Base-by-base conservation (phyloP, 2,113 vertebrate species). In the Heterotis niloticus region DNA sequence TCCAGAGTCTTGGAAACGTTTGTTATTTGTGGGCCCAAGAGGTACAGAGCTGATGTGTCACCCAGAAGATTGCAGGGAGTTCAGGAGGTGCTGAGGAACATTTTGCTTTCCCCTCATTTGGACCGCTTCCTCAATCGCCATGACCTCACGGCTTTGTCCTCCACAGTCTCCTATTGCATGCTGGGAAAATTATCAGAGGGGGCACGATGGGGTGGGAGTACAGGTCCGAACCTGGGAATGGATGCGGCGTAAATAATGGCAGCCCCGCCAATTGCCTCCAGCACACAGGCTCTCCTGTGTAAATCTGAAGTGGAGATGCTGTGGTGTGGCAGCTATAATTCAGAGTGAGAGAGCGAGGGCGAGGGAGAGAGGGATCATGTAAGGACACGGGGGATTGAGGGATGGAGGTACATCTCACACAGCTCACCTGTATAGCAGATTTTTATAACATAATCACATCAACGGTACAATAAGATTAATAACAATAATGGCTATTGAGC, bases 311-410 rank as follows among this genome's bases (percentile, higher is more conserved):
- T 24, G 17, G 51, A 24, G 64, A 10, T 24, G 51, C 65, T 18
- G 24, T 65, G 51, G 12, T 68, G 76, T 64, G 57, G 52, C 34
- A 34, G 64, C 76, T 54, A 51, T 78, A 78, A 78, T 68, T 78
- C 65, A 78, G 51, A 65, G 16, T 5, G 34, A 4, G 34, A 44
- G 34, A 44, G n/a, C n/a, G n/a, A n/a, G 34, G 34, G 7, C 34
- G 7, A 44, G 34, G 34, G 34, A 44, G 34, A 44, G 34, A 44
- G 34, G 34, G 34, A 7, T 44, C 34, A 44, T 44, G 34, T 44
- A 44, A 44, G 34, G 34, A 44, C 34, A 44, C 7, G 34, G 7
- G 7, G 34, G 34, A 44, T 44, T 44, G 34, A 44, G 34, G 34
- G 34, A 44, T 44, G 34, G 34, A 44, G 3, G 7, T 44, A 44